Evolutionary conservation across 2,888 invertebrate genomes (phyloP), one percentile per base, ranked within the genome.

Genomic region (Stenodema calcarata): DNA sequence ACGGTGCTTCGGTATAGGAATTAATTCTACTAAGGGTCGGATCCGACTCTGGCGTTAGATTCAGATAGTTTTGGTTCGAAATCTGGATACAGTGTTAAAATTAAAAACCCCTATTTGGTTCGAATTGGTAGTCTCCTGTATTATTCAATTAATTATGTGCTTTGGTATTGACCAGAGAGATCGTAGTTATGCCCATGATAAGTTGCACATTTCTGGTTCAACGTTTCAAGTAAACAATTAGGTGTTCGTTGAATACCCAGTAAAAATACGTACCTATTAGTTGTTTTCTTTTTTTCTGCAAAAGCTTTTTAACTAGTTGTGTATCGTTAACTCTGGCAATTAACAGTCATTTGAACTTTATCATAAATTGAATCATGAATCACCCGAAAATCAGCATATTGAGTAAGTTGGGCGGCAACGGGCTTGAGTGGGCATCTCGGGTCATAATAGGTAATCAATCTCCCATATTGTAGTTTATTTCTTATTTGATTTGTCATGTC

Each of bases 241-340:
- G 62, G 23, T 62, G 62, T 62, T 62, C 62, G 18, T 54, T 54
- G 54, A n/a, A 23, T 62, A 62, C 62, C 62, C 23, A 62, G 62
- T 62, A 41, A 41, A 75, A 30, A 41, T 28, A 27, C 30, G 4
- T 35, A 18, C 35, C 35, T 35, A 75, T 75, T 75, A 41, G 16
- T 75, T 28, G 30, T 75, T 75, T 75, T 75, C n/a, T 35, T 73
- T 30, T 70, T 30, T 50, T 50, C 23, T 62, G 62, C 62, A 62
- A 62, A 62, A 47, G 84, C 84, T 84, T 84, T 23, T 70, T 84
- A 84, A 84, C 84, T 44, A 23, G 73, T 84, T 23, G 41, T 47
- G 84, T 73, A 62, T 7, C 42, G 41, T 84, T 84, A 75, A 84
- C 75, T 42, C 70, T 44, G 73, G 73, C 84, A 44, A 84, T 84